phyloP scores from a whole-genome alignment of 2,888 invertebrate species.

The Troides oblongomaculatus region DNA sequence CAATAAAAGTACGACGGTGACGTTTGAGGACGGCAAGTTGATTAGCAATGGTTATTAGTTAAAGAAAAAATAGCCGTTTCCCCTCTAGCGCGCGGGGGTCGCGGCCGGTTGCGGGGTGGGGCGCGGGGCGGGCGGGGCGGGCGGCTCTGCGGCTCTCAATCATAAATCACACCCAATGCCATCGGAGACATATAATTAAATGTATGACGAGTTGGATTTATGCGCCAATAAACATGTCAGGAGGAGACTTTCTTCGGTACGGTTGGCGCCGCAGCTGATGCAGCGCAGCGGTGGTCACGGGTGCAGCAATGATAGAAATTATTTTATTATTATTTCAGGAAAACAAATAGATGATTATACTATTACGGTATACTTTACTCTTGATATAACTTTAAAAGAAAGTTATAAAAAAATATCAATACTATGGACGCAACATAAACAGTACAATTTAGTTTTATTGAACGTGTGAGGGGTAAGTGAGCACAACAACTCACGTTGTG shows the following conservation, averaged over 20 bases:
- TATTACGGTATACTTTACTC: too few relatives aligned
- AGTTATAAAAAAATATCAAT: too few relatives aligned
- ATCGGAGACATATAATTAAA: constrained; percentile 65
- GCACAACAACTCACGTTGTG: too few relatives aligned
- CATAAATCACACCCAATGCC: constrained; percentile 46
- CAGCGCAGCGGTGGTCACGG: not conserved
- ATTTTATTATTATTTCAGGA: not conserved
- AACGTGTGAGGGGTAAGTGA: too few relatives aligned
- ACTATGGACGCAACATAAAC: too few relatives aligned
- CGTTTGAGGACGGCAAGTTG: not conserved
- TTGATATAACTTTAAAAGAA: too few relatives aligned
- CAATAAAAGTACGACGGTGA: too few relatives aligned
- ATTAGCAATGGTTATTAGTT: constrained; percentile 20
- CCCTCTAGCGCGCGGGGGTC: not conserved
- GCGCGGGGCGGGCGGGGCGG: constrained; percentile 1
- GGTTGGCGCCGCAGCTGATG: constrained; percentile 31
- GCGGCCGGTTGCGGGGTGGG: too few relatives aligned
- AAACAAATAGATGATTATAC: too few relatives aligned
- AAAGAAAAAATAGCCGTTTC: constrained; percentile 16
- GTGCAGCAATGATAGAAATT: not conserved
- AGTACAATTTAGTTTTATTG: too few relatives aligned
- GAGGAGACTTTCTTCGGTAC: constrained; percentile 35
- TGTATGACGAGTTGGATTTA: constrained; percentile 64
- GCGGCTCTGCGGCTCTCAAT: constrained; percentile 14
- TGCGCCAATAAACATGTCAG: constrained; percentile 62